Conservation (phyloP, 2,888 invertebrate species). For the Pheosia gnoma region DNA sequence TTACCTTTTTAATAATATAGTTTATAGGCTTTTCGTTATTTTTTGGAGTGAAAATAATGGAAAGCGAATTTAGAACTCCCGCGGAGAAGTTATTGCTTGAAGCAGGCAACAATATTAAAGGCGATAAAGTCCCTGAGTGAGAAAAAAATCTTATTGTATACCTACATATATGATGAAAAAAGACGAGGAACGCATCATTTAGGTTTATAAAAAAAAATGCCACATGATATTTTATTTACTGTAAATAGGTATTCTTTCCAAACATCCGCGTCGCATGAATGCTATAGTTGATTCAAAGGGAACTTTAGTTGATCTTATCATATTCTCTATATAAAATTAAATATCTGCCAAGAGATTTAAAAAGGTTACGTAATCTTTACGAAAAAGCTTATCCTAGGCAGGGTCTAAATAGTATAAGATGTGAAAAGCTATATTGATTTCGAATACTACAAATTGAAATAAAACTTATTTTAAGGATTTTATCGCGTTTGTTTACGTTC, state of each 20-base stretch:
- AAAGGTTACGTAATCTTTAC: conserved; percentile 8
- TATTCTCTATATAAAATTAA: conserved; percentile 2
- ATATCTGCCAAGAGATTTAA: conserved; percentile 20
- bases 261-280: background rate
- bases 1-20: no score
- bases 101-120: conserved; percentile 31
- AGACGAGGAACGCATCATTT: conserved; percentile 19
- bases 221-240: conserved; percentile 32
- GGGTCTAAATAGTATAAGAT: background rate
- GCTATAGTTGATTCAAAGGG: background rate
- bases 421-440: no score
- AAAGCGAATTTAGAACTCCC: conserved; percentile 16
- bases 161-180: conserved; percentile 29
- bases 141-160: conserved; percentile 16
- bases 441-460: background rate
- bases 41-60: background rate
- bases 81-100: conserved; percentile 21
- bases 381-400: conserved; percentile 7
- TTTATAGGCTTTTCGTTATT: background rate
- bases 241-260: conserved; percentile 15
- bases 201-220: conserved; percentile 26
- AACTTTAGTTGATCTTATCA: conserved; percentile 14
- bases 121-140: conserved; percentile 27
- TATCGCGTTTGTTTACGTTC: no score
- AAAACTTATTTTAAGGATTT: no score